These are phyloP conservation scores for Enteromius argenteus DNA, from an alignment of 2,797 vertebrate species.

Conservation along the genomic window DNA sequence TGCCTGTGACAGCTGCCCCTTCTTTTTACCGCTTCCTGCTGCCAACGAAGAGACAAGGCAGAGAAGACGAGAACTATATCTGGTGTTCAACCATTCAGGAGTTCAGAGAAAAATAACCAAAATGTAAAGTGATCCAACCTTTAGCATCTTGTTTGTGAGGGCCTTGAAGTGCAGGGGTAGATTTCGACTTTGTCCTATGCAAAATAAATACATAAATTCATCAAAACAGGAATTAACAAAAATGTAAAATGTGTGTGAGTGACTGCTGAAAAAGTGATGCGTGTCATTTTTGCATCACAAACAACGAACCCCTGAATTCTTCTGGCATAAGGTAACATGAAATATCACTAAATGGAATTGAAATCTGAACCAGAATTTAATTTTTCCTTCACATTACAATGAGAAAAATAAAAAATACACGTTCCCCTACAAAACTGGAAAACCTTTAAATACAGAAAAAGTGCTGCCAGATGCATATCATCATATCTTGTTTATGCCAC, in stretches of 20 bases:
- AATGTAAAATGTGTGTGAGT: not conserved
- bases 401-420: not conserved
- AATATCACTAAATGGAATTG: not conserved
- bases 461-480: not conserved
- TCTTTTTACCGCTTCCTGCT: constrained; percentile 76
- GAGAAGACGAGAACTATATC: not conserved
- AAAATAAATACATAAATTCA: constrained; percentile 11
- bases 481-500: not conserved
- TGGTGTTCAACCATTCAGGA: not conserved
- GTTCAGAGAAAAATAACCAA: not conserved
- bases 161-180: constrained; percentile 82
- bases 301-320: not conserved
- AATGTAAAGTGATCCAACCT: constrained; percentile 75
- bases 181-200: constrained; percentile 87
- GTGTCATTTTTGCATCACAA: not conserved
- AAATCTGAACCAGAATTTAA: not conserved
- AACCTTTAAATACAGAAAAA: not conserved
- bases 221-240: constrained; percentile 1
- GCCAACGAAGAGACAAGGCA: not conserved
- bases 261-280: not conserved
- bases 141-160: constrained; percentile 68
- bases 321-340: not conserved
- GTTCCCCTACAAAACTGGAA: not conserved
- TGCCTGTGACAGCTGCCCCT: constrained; percentile 78
- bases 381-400: not conserved